Conservation (phyloP, 1,140 invertebrate species). For the Danaus melanippus region DNA sequence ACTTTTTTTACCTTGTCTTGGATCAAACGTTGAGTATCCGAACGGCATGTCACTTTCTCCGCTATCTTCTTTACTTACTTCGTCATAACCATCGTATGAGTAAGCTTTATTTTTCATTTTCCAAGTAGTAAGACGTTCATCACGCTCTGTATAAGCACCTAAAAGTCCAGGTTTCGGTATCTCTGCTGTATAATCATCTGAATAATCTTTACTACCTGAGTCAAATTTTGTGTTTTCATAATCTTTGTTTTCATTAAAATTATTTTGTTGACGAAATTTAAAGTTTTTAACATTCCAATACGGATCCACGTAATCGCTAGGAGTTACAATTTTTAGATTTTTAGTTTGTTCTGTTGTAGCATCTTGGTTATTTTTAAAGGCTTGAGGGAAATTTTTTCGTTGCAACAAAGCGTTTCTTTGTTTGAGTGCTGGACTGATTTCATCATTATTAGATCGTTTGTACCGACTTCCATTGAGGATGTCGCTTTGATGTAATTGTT, state of each 20-base stretch:
- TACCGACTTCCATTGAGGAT: constrained; percentile 26
- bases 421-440: constrained; percentile 27
- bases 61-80: constrained; percentile 37
- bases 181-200: constrained; percentile 43
- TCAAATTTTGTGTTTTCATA: constrained; percentile 27
- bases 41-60: constrained; percentile 21
- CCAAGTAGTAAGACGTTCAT: constrained; percentile 32
- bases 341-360: constrained; percentile 21
- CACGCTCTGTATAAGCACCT: constrained; percentile 52
- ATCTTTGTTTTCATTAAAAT: constrained; percentile 14
- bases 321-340: constrained; percentile 34
- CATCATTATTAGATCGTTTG: constrained; percentile 35
- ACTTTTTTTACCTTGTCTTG: constrained; percentile 41
- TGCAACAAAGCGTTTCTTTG: constrained; percentile 31
- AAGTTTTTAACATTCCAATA: constrained; percentile 57
- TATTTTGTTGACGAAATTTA: constrained; percentile 24
- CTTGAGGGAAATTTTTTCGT: constrained; percentile 23
- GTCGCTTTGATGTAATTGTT: constrained; percentile 24
- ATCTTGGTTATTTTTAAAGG: constrained; percentile 22
- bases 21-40: constrained; percentile 56
- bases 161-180: constrained; percentile 49
- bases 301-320: constrained; percentile 46
- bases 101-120: constrained; percentile 26
- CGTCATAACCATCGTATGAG: constrained; percentile 27
- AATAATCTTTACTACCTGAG: constrained; percentile 27